Conservation (phyloP, 1,140 invertebrate genomes). For the Eupeodes corollae region DNA sequence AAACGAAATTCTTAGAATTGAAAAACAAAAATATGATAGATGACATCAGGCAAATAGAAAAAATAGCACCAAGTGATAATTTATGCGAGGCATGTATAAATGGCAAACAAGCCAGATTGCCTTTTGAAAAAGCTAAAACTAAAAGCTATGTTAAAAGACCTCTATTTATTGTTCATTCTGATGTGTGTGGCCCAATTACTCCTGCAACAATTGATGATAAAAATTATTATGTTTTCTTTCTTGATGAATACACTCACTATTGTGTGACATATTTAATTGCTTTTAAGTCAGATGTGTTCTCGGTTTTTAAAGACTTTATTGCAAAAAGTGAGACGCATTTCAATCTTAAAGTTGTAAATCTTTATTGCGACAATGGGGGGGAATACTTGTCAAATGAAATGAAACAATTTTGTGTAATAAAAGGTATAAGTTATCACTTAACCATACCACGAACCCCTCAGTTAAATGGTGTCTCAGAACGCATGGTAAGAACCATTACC, state of each 20-base stretch:
- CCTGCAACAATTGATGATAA: constrained; percentile 24
- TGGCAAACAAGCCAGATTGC: constrained; percentile 36
- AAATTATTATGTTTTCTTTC: too few relatives aligned
- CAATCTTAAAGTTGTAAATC: constrained; percentile 29
- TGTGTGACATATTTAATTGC: constrained; percentile 27
- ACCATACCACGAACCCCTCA: constrained; percentile 39
- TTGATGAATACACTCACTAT: too few relatives aligned
- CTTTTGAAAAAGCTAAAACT: constrained; percentile 29
- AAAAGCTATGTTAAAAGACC: constrained; percentile 27
- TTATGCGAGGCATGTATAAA: constrained; percentile 39
- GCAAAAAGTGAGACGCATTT: constrained; percentile 31
- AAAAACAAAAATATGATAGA: constrained; percentile 26
- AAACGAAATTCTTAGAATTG: constrained; percentile 25
- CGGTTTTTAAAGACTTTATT: constrained; percentile 29
- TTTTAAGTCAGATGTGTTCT: too few relatives aligned
- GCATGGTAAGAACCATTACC: constrained; percentile 37
- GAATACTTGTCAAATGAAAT: constrained; percentile 15
- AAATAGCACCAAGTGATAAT: constrained; percentile 15
- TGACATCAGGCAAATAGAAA: constrained; percentile 20
- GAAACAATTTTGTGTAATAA: constrained; percentile 31
- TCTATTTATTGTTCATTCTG: constrained; percentile 35
- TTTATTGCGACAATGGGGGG: constrained; percentile 14
- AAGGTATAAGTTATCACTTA: constrained; percentile 39
- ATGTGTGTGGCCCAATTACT: constrained; percentile 39
- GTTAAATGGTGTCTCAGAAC: constrained; percentile 41